Base-by-base conservation (phyloP, 37 sponge, comb jelly and placozoan species). In the Ianthella basta region DNA sequence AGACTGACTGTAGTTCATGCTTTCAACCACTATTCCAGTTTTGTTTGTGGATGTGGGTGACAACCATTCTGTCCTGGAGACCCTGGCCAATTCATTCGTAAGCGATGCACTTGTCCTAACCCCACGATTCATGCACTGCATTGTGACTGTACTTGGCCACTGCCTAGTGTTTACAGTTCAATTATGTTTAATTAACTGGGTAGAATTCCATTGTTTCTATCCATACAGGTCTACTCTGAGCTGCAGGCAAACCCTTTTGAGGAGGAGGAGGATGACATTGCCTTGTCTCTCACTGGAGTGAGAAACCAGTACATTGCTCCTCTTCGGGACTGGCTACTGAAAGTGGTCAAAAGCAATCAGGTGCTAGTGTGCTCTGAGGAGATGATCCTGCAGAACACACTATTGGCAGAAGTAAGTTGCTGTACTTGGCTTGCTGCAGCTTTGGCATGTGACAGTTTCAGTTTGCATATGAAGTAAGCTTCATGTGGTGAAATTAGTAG, bases 1-100 rank as follows among this genome's bases (percentile, higher is more conserved):
- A 14, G 63, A 25, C 10, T 61, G n/a, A 27, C 25, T 10, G 12
- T 25, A 10, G 2, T 27, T 61, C 4, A 61, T 61, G 63, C n/a
- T 5, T 23, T 61, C 4, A 25, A 44, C 8, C 4, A 14, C 10
- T 61, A 10, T 61, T 61, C 10, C 68, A 81, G 90, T 89, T 32
- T 39, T 92, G 83, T 92, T 80, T 79, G 86, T 92, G 56, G 92
- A 88, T 73, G 88, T 92, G 34, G 92, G 86, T 55, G 72, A 85
- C 36, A 92, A 92, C 79, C 72, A 86, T 6, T 61, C 92, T 53
- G 55, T 88, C 20, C 82, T 92, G 68, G 92, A 92, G 21, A 81
- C 80, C 35, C 88, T 92, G 35, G 73, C 88, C 27, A 38, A 78
- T 66, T 85, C 92, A 55, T 92, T 92, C 82, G 87, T 88, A 34